Evolutionary conservation across 2,797 vertebrate genomes (phyloP).

Genomic region (Cyprinella venusta): DNA sequence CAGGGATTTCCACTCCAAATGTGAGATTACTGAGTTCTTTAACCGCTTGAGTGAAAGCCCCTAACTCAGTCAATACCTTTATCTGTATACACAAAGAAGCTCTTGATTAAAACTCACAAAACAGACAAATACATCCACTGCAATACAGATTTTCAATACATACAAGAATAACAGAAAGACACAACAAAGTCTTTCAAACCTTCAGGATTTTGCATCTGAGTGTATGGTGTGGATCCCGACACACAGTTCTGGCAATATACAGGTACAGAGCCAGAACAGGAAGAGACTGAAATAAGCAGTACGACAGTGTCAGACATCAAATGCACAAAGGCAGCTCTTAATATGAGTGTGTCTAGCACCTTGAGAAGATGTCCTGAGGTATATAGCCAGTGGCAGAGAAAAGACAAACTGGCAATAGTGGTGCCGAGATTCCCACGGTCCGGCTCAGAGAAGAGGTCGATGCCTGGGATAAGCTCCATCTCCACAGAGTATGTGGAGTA

Average conservation of each 20-base stretch:
- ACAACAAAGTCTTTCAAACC: conserved; percentile 74
- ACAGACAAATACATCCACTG: background rate
- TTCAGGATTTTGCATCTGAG: conserved; percentile 88
- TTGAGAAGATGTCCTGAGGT: conserved; percentile 81
- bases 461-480: conserved; percentile 85
- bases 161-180: background rate
- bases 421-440: conserved; percentile 78
- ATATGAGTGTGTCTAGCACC: conserved; percentile 70
- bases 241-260: conserved; percentile 84
- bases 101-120: background rate
- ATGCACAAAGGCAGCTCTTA: background rate
- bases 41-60: conserved; percentile 85
- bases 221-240: conserved; percentile 81
- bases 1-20: conserved; percentile 76
- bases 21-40: conserved; percentile 80
- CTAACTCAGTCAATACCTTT: conserved; percentile 84
- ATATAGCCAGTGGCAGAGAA: conserved; percentile 88
- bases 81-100: conserved; percentile 76
- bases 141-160: background rate
- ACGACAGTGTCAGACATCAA: background rate
- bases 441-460: conserved; percentile 87
- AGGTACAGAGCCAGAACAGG: conserved; percentile 87
- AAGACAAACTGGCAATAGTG: conserved; percentile 83
- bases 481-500: conserved; percentile 81
- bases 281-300: conserved; percentile 79